A percentile compares a stretch with the other conserved stretches of the same genome.
phyloP scores from a whole-genome alignment of 2,888 invertebrate species.

The Synanthedon formicaeformis region DNA sequence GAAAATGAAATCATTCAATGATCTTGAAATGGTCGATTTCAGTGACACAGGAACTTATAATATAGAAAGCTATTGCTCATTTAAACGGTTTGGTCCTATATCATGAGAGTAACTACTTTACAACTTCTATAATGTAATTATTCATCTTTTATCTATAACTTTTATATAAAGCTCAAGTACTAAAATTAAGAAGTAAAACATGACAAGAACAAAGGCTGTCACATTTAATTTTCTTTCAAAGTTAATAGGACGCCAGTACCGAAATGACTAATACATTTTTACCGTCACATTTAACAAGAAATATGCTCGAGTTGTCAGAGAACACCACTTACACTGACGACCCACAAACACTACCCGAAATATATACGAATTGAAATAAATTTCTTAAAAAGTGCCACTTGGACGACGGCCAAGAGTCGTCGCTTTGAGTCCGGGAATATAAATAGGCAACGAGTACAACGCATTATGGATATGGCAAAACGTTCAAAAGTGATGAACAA shows the following conservation, averaged over 20 bases:
- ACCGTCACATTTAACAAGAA: background rate
- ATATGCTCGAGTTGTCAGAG: background rate
- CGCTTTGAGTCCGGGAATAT: conserved; percentile 13
- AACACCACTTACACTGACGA: conserved; percentile 10
- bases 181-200: no score
- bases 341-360: conserved; percentile 14
- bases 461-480: background rate
- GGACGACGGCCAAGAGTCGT: conserved; percentile 21
- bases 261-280: background rate
- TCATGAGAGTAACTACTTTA: no score
- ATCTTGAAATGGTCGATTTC: no score
- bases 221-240: background rate
- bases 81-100: no score
- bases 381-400: conserved; percentile 20
- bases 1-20: no score
- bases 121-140: no score
- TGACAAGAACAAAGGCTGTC: no score
- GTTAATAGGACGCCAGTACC: background rate
- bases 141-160: no score
- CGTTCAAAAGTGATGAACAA: background rate
- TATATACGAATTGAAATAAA: conserved; percentile 18
- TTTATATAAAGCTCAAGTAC: no score
- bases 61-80: no score
- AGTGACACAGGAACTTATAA: no score
- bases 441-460: conserved; percentile 13